Conservation (phyloP, 2,888 invertebrate genomes). For the Trichogramma evanescens region DNA sequence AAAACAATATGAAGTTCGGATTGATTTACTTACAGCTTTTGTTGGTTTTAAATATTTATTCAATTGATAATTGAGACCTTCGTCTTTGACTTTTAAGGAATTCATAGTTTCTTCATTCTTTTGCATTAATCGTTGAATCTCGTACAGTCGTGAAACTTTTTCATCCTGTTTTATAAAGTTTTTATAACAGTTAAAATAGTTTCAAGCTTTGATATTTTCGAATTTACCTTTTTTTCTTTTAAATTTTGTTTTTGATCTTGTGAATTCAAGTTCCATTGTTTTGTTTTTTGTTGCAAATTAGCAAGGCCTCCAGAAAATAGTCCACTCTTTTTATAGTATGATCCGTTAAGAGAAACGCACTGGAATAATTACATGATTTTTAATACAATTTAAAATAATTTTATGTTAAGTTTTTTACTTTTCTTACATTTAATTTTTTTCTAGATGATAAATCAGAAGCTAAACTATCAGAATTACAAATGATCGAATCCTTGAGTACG, state of each 20-base stretch:
- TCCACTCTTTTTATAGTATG: constrained; percentile 18
- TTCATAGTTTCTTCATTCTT: background rate
- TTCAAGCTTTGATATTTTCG: constrained; percentile 32
- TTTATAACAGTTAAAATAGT: background rate
- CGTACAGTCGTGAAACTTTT: no score
- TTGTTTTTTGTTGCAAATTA: constrained; percentile 13
- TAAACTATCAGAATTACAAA: constrained; percentile 15
- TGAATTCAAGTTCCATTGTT: constrained; percentile 7
- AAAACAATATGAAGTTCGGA: no score
- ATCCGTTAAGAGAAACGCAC: constrained; percentile 24
- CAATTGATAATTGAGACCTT: constrained; percentile 36
- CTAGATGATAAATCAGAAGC: background rate
- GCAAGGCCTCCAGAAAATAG: constrained; percentile 23
- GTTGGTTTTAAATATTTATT: constrained; percentile 4
- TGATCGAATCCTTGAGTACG: constrained; percentile 7
- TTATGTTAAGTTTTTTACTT: background rate
- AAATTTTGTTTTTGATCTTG: constrained; percentile 3
- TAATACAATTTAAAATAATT: background rate
- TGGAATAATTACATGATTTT: background rate
- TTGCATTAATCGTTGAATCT: no score
- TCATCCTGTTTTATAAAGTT: no score
- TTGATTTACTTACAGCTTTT: background rate
- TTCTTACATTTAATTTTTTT: constrained; percentile 11
- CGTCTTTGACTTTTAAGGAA: background rate
- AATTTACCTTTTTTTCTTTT: constrained; percentile 55